A percentile compares a stretch with the other conserved stretches of the same genome.
Conservation (phyloP, 37 sponge, comb jelly and placozoan genomes). For the Halichondria panicea region DNA sequence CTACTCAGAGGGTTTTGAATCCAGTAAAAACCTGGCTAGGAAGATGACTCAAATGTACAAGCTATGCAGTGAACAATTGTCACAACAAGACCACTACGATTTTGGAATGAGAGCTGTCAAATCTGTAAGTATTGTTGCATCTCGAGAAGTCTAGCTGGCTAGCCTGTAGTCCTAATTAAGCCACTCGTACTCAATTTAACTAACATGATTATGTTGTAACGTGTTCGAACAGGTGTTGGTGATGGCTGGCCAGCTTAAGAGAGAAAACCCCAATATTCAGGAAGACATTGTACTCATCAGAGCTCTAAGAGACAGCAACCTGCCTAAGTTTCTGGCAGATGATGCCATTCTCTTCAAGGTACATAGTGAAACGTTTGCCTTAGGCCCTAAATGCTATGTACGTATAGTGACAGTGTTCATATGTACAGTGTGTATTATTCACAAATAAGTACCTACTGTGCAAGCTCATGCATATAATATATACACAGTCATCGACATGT, state of each 20-base stretch:
- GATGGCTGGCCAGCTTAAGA: slow-evolving; percentile 97
- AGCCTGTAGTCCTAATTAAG: background rate
- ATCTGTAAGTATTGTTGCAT: slow-evolving; percentile 58
- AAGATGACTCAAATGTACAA: slow-evolving; percentile 99
- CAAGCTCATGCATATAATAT: background rate
- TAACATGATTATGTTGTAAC: background rate
- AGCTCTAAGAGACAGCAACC: slow-evolving; percentile 96
- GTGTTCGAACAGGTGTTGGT: slow-evolving; percentile 77
- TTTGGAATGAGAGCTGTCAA: slow-evolving; percentile 99
- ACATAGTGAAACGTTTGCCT: too few species aligned
- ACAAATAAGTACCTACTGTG: too few species aligned
- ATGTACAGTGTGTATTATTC: background rate
- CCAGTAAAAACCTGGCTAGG: slow-evolving; percentile 88
- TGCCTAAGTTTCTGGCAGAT: slow-evolving; percentile 95
- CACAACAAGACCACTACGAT: slow-evolving; percentile 98
- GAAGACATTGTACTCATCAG: slow-evolving; percentile 96
- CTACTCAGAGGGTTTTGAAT: slow-evolving; percentile 99
- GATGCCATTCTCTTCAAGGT: slow-evolving; percentile 95
- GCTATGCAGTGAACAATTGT: slow-evolving; percentile 97
- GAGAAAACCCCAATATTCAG: slow-evolving; percentile 86
- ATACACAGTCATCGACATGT: background rate
- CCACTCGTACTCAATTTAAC: background rate
- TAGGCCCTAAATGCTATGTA: too few species aligned
- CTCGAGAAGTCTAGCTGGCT: background rate
- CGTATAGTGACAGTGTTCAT: background rate